A percentile compares a stretch with the other conserved stretches of the same genome.
phyloP scores from a whole-genome alignment of 2,113 vertebrate genomes.

The Syngnathus floridae region DNA sequence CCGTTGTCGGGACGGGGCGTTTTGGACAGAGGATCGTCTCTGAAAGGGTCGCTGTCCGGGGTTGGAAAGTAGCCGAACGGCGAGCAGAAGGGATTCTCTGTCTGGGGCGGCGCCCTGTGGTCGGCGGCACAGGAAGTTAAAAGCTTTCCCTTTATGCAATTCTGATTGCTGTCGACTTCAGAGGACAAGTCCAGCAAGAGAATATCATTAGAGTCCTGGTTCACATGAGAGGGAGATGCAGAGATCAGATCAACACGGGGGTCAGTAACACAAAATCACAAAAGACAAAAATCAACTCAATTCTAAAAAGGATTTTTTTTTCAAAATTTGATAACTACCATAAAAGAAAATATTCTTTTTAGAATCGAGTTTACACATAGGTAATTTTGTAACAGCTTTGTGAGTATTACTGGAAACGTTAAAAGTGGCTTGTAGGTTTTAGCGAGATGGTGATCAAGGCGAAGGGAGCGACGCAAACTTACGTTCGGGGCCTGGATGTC shows the following conservation, averaged over 20 bases:
- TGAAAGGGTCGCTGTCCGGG: conserved; percentile 86
- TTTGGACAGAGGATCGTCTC: conserved; percentile 82
- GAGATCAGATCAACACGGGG: conserved; percentile 38
- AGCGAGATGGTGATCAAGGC: conserved; percentile 18
- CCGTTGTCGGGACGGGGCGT: conserved; percentile 57
- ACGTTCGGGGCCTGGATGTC: conserved; percentile 83
- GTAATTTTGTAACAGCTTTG: background rate
- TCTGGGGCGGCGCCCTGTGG: conserved; percentile 70
- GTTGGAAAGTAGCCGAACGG: conserved; percentile 85
- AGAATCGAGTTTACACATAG: conserved; percentile 40
- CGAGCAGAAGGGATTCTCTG: conserved; percentile 76
- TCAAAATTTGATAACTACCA: background rate
- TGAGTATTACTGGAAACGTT: background rate
- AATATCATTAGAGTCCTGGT: conserved; percentile 88
- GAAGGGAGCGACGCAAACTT: conserved; percentile 62
- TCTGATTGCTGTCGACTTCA: conserved; percentile 90
- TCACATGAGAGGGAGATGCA: conserved; percentile 66
- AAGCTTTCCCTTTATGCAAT: conserved; percentile 81
- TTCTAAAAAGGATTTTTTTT: conserved; percentile 24
- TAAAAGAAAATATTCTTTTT: conserved; percentile 6
- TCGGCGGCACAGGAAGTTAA: conserved; percentile 68
- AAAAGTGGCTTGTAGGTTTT: background rate
- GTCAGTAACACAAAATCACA: conserved; percentile 49
- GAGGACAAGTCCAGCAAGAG: conserved; percentile 93
- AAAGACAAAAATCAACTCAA: conserved; percentile 25